These are phyloP conservation scores for Hemicentrotus pulcherrimus DNA, from an alignment of 35 echinoderm and acorn worm species.

Conservation along the genomic window DNA sequence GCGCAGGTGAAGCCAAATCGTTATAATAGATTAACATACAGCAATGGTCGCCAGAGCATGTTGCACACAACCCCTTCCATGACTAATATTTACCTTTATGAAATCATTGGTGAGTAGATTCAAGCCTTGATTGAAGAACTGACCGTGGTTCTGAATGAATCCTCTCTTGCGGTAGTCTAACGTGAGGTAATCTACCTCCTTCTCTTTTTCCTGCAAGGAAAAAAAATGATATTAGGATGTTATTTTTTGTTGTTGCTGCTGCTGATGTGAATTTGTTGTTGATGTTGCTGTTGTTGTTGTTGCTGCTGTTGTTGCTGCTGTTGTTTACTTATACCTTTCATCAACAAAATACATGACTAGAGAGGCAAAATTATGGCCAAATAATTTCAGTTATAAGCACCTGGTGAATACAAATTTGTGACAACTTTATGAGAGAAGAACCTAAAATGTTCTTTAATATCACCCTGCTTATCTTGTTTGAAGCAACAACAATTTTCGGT, in stretches of 20 bases:
- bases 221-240: not conserved
- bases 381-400: too few relatives aligned
- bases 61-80: too few relatives aligned
- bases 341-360: too few relatives aligned
- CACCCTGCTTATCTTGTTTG: too few relatives aligned
- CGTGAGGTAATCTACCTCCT: constrained; percentile 50
- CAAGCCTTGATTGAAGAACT: not conserved
- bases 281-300: not conserved
- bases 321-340: not conserved
- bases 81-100: constrained; percentile 41
- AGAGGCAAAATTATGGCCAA: too few relatives aligned
- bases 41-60: too few relatives aligned
- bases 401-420: too few relatives aligned
- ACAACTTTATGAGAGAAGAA: too few relatives aligned
- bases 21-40: too few relatives aligned
- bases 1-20: too few relatives aligned
- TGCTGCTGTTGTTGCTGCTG: not conserved
- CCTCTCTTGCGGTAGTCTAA: not conserved
- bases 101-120: constrained; percentile 53
- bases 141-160: not conserved
- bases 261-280: not conserved
- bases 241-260: not conserved
- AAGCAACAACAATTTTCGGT: too few relatives aligned
- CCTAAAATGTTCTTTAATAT: too few relatives aligned
- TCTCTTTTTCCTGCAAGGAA: constrained; percentile 3